These are phyloP conservation scores for Odontocerum albicorne DNA, from an alignment of 2,888 invertebrate genomes.

Conservation along the genomic window DNA sequence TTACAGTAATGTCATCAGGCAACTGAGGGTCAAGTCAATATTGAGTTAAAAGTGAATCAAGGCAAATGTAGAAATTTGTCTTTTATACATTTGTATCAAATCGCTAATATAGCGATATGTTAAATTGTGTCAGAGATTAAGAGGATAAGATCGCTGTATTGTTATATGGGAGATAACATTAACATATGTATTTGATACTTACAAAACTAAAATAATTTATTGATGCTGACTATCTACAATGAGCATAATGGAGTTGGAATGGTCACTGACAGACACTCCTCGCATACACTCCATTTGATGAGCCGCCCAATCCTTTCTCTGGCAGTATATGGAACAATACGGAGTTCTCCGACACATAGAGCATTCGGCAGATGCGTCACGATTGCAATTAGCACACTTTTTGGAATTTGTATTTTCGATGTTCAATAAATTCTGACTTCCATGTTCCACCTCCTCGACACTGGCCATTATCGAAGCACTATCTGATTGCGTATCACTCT, in stretches of 20 bases:
- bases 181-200: neutral
- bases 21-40: too few species aligned
- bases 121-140: too few species aligned
- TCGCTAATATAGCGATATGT: too few species aligned
- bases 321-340: conserved; percentile 88
- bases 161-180: neutral
- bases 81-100: too few species aligned
- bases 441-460: conserved; percentile 63
- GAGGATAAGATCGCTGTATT: too few species aligned
- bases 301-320: conserved; percentile 86
- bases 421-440: conserved; percentile 51
- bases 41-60: too few species aligned
- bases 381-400: conserved; percentile 89
- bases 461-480: conserved; percentile 68
- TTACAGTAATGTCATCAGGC: too few species aligned
- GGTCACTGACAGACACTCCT: conserved; percentile 59
- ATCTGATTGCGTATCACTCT: conserved; percentile 65
- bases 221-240: conserved; percentile 77
- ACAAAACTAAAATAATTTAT: conserved; percentile 37
- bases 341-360: conserved; percentile 84
- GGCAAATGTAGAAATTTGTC: too few species aligned
- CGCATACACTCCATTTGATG: conserved; percentile 85
- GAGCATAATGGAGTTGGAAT: conserved; percentile 73
- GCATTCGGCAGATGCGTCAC: conserved; percentile 85
- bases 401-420: conserved; percentile 68